Conservation (phyloP, 2,797 vertebrate species). For the Margarornis squamiger region DNA sequence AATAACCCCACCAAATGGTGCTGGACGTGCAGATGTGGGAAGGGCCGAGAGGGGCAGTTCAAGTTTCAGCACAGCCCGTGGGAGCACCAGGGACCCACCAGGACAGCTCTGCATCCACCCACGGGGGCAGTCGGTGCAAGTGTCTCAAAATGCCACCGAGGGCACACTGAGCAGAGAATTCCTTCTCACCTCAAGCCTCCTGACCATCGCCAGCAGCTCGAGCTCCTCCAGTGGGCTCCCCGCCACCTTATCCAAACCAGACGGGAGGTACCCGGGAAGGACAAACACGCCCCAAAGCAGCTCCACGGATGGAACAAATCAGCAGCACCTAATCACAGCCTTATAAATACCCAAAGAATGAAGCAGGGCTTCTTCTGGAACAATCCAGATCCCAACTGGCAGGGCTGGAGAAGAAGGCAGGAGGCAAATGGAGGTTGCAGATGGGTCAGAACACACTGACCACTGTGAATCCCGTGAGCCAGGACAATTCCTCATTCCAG, state of each 20-base stretch:
- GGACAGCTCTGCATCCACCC: background rate
- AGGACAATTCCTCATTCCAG: background rate
- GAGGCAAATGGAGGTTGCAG: background rate
- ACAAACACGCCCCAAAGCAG: background rate
- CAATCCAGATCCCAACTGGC: background rate
- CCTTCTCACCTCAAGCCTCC: background rate
- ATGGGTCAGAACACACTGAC: background rate
- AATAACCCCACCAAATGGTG: background rate
- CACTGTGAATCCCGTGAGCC: background rate
- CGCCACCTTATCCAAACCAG: rapidly evolving
- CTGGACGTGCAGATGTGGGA: background rate
- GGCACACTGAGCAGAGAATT: background rate
- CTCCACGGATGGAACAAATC: background rate
- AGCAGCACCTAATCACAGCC: background rate
- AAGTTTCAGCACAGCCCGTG: background rate
- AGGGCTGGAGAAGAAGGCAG: background rate
- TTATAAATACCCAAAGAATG: rapidly evolving
- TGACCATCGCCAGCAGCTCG: background rate
- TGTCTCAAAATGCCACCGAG: rapidly evolving
- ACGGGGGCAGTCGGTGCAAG: background rate
- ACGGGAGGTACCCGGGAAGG: background rate
- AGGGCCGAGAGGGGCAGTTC: background rate
- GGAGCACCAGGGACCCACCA: background rate
- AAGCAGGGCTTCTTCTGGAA: background rate
- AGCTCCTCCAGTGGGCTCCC: background rate